These are phyloP conservation scores for Megaceryle maxima DNA, from an alignment of 2,113 vertebrate genomes.

Conservation along the genomic window DNA sequence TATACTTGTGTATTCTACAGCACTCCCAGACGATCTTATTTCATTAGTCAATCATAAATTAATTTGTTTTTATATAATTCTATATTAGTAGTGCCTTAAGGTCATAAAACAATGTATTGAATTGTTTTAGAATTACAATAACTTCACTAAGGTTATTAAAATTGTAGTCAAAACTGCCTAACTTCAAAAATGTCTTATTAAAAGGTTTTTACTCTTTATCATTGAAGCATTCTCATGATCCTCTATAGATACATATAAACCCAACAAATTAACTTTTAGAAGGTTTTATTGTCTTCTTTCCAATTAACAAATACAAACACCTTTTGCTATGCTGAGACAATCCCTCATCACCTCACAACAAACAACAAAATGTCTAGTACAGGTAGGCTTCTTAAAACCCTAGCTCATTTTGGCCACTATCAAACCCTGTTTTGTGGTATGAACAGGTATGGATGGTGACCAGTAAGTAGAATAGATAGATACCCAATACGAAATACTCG, in stretches of 20 bases:
- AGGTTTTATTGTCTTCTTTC: not conserved
- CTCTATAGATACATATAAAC: not conserved
- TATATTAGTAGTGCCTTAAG: not conserved
- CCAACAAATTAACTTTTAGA: not conserved
- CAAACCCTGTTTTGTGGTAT: not conserved
- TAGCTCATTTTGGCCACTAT: not conserved
- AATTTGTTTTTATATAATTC: not conserved
- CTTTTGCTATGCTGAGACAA: not conserved
- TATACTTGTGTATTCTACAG: not conserved
- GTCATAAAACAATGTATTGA: not conserved
- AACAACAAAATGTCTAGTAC: not conserved
- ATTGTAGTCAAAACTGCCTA: not conserved
- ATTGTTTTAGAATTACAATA: not conserved
- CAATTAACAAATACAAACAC: not conserved
- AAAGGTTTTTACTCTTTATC: not conserved
- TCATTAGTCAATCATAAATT: not conserved
- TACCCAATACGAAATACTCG: fast-evolving
- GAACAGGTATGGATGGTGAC: not conserved
- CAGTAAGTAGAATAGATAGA: not conserved
- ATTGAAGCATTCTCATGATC: not conserved
- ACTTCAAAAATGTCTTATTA: not conserved
- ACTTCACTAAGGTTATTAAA: conserved; percentile 5
- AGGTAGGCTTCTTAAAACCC: not conserved
- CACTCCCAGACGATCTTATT: not conserved
- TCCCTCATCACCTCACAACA: not conserved